Percentiles rank a stretch among this genome's conserved stretches.
These are phyloP conservation scores for Discoglossus pictus DNA, from an alignment of 2,797 vertebrate genomes.

Conservation along the genomic window DNA sequence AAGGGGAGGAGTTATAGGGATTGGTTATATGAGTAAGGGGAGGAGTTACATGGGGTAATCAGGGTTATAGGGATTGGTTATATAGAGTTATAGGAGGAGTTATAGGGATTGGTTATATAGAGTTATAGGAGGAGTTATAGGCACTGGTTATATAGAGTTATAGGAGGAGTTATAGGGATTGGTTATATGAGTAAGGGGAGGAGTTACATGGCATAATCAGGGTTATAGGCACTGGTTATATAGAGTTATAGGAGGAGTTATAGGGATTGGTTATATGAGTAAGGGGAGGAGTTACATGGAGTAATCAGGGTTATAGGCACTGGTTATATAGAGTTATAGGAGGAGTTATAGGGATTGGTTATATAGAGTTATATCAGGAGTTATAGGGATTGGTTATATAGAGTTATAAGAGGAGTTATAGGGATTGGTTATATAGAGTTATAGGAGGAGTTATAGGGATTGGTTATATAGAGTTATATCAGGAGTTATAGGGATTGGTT, in stretches of 20 bases:
- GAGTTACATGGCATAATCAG: background rate
- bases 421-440: too few relatives aligned
- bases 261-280: background rate
- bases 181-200: background rate
- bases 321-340: conserved; percentile 15
- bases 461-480: conserved; percentile 20
- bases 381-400: conserved; percentile 19
- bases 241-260: conserved; percentile 17
- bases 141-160: too few relatives aligned
- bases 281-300: conserved; percentile 21
- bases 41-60: conserved; percentile 4
- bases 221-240: conserved; percentile 21
- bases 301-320: conserved; percentile 3
- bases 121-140: background rate
- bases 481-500: conserved; percentile 2
- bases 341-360: conserved; percentile 16
- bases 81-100: background rate
- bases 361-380: conserved; percentile 8
- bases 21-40: conserved; percentile 7
- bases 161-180: background rate
- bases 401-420: background rate
- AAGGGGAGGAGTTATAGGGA: conserved; percentile 8
- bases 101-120: background rate
- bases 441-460: conserved; percentile 20
- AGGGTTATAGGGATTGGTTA: background rate